Evolutionary conservation across 2,113 vertebrate genomes (phyloP), one percentile per base, ranked within the genome.

Genomic region (Rhinichthys klamathensis): DNA sequence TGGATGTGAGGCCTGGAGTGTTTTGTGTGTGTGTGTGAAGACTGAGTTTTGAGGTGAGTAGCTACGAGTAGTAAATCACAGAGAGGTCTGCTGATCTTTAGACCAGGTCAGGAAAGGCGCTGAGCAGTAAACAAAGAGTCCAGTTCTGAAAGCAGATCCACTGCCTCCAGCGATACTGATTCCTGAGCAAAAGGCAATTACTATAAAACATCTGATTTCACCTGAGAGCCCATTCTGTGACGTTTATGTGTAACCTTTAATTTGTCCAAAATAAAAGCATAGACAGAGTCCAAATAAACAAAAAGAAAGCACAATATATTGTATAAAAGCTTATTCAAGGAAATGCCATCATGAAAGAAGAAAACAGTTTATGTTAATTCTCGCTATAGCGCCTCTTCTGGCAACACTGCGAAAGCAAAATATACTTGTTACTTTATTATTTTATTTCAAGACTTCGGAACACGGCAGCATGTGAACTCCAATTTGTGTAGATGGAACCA

Each of bases 81-180:
- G 11, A 23, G 49, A 82, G 46, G 65, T 58, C 80, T 35, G 23
- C 65, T 58, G 49, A 58, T 54, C 46, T 82, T 82, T 72, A 58
- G 65, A 72, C 80, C 49, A 54, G 65, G 80, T 82, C 80, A 70
- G 30, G 73, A 23, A 67, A 82, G 44, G 38, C 38, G 51, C 70
- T 83, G 54, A 63, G 69, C 32, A 30, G 83, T 77, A 81, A 81
- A 87, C 86, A 87, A 27, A 78, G 54, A 35, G 27, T 85, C 13
- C 70, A 65, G 63, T 38, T n/a, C 69, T 32, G 70, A 41, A 44
- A 72, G 16, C 67, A 77, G 51, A 81, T 87, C 70, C 75, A 80
- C 13, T 4, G 78, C 75, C 27, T 51, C 60, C 51, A 82, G 72
- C 65, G 69, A 35, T 23, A 65, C 49, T 70, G 30, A 81, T 51